A percentile compares a stretch with the other conserved stretches of the same genome.
phyloP scores from a whole-genome alignment of 2,113 vertebrate genomes.

The Pelobates fuscus region DNA sequence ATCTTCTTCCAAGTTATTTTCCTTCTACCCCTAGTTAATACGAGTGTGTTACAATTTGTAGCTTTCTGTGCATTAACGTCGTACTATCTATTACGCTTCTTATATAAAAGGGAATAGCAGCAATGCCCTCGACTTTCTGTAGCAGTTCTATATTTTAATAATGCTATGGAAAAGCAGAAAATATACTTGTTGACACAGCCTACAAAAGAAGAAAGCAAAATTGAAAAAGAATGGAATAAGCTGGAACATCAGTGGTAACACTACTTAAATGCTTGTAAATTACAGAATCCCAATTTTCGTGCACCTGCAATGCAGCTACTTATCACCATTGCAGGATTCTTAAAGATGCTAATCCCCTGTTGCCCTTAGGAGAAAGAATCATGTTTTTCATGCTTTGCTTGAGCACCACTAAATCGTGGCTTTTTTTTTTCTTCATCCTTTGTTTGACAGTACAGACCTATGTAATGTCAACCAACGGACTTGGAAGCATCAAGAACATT shows the following conservation, averaged over 20 bases:
- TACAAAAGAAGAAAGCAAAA: background rate
- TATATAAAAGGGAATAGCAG: no score
- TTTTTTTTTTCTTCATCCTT: conserved; percentile 1
- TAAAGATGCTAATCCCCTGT: conserved; percentile 25
- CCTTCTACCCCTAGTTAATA: no score
- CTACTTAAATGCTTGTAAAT: conserved; percentile 9
- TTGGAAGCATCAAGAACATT: conserved; percentile 48
- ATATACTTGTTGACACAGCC: no score
- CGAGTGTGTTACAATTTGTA: no score
- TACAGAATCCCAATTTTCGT: conserved; percentile 9
- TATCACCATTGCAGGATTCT: conserved; percentile 25
- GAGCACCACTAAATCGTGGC: conserved; percentile 4
- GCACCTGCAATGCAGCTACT: conserved; percentile 33
- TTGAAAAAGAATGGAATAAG: background rate
- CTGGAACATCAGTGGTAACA: background rate
- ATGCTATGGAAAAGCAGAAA: no score
- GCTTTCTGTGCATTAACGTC: no score
- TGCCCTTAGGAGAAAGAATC: conserved; percentile 4
- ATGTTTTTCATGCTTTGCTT: conserved; percentile 13
- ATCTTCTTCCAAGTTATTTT: no score
- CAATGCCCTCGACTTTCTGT: no score
- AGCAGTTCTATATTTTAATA: no score
- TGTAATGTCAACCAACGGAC: conserved; percentile 47
- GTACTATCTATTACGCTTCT: no score
- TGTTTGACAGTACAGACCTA: conserved; percentile 31